Evolutionary conservation across 2,888 invertebrate genomes (phyloP), one percentile per base, ranked within the genome.

Genomic region (Gandaritis pyraliata): DNA sequence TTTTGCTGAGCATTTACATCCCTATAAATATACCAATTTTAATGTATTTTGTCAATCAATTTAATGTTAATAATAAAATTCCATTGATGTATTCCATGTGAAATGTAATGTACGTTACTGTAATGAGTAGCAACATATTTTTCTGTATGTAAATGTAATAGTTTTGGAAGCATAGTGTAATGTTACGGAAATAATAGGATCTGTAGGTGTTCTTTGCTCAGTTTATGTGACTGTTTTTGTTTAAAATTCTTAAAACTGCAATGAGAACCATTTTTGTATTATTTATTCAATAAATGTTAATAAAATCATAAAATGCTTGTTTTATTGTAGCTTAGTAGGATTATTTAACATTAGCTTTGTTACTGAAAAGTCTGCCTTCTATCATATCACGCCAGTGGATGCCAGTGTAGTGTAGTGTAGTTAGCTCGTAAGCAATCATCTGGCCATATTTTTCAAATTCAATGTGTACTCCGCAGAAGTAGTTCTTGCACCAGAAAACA

Each of bases 271-370:
- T 82, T 89, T 90, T 90, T 90, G 88, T 90, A 90, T 90, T 89
- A 90, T 90, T 90, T 90, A 90, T 90, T 90, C 89, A 90, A 90
- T 91, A 91, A 90, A 91, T 91, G 91, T 91, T 91, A 89, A 90
- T 90, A 90, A 90, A 91, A 90, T 90, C 90, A 86, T 74, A 33
- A 33, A 33, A 33, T 33, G 33, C 10, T 11, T 33, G 33, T 10
- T 33, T 10, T 8, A 11, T 11, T 33, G 33, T 33, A 6, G 8
- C 6, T 43, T n/a, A n/a, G n/a, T n/a, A n/a, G n/a, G n/a, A n/a
- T n/a, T n/a, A n/a, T n/a, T n/a, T n/a, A n/a, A n/a, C n/a, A n/a
- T n/a, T n/a, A n/a, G n/a, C n/a, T n/a, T n/a, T n/a, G n/a, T n/a
- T n/a, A n/a, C n/a, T n/a, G n/a, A n/a, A n/a, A n/a, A n/a, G n/a